Conservation (phyloP, 2,888 invertebrate species). For the Coenonympha glycerion region DNA sequence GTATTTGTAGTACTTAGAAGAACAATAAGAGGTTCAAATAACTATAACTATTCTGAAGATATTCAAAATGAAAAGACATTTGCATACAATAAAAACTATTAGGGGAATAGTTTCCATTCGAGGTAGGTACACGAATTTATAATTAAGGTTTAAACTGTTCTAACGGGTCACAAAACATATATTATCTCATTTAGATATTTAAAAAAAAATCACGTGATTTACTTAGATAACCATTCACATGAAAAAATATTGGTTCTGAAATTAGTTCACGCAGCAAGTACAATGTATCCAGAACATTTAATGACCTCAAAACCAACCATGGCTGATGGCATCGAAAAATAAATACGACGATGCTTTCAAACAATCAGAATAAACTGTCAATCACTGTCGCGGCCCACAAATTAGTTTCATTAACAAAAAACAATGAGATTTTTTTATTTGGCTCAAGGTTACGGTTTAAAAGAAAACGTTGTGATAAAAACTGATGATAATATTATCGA, state of each 20-base stretch:
- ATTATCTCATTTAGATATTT: no score
- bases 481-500: not conserved
- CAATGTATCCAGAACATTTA: no score
- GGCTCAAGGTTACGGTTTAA: not conserved
- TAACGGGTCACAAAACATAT: no score
- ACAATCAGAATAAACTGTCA: not conserved
- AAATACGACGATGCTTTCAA: not conserved
- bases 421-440: not conserved
- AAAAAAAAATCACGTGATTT: no score
- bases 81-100: conserved; percentile 21
- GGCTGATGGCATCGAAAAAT: not conserved
- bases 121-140: not conserved
- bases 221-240: no score
- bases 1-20: conserved; percentile 9
- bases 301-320: not conserved
- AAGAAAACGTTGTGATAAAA: not conserved
- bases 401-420: conserved; percentile 3
- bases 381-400: not conserved
- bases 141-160: not conserved
- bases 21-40: conserved; percentile 19
- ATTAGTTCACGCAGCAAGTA: no score
- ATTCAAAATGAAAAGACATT: conserved; percentile 15
- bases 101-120: not conserved
- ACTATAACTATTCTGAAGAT: conserved; percentile 8
- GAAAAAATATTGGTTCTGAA: no score